phyloP scores from a whole-genome alignment of 2,888 invertebrate species.

The Ochropleura leucogaster region DNA sequence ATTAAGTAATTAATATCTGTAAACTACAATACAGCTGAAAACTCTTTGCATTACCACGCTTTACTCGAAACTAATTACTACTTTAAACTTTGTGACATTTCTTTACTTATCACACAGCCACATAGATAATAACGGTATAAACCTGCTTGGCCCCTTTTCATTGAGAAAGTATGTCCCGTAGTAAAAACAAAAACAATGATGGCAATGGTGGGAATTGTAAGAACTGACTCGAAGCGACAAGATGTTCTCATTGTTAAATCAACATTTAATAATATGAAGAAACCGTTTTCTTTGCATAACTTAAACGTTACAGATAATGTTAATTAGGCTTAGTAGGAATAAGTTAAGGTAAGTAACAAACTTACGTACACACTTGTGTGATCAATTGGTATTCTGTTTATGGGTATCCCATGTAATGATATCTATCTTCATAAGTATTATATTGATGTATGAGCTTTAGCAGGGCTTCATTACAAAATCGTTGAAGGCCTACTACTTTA shows the following conservation, averaged over 20 bases:
- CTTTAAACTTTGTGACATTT: slow-evolving; percentile 3
- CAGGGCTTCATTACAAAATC: too few relatives aligned
- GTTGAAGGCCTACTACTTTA: too few relatives aligned
- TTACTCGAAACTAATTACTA: not conserved
- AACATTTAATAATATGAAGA: slow-evolving; percentile 15
- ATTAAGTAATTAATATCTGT: not conserved
- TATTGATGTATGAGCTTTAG: too few relatives aligned
- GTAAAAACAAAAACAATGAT: slow-evolving; percentile 54
- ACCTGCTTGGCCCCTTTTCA: slow-evolving; percentile 28
- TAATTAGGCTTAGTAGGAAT: not conserved
- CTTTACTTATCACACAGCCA: slow-evolving; percentile 25
- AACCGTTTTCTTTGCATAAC: slow-evolving; percentile 34
- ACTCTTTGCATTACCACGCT: not conserved
- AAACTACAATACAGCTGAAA: not conserved
- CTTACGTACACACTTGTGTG: too few relatives aligned
- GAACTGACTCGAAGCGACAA: slow-evolving; percentile 22
- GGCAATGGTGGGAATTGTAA: slow-evolving; percentile 30
- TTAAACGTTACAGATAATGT: slow-evolving; percentile 22
- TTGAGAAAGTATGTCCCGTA: slow-evolving; percentile 30
- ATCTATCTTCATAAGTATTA: too few relatives aligned
- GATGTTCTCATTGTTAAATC: slow-evolving; percentile 21
- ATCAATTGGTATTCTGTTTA: too few relatives aligned
- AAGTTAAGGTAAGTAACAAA: too few relatives aligned
- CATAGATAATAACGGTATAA: slow-evolving; percentile 19
- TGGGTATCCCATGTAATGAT: too few relatives aligned